These are phyloP conservation scores for Stomatorhinus ivindoensis DNA, from an alignment of 2,113 vertebrate genomes.

Conservation along the genomic window DNA sequence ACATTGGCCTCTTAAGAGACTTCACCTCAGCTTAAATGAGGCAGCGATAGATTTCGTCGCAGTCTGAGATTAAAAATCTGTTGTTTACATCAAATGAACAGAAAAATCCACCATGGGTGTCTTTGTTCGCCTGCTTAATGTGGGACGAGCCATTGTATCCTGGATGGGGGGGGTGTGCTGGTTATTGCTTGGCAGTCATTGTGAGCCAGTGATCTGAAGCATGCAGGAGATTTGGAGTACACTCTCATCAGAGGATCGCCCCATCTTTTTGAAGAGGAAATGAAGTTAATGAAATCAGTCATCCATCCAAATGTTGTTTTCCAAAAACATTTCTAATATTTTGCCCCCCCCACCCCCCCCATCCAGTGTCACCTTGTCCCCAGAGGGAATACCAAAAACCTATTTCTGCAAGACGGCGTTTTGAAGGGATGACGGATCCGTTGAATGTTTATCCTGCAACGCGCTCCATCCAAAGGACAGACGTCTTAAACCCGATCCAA, in stretches of 20 bases:
- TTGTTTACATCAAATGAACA: not conserved
- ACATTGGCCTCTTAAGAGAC: not conserved
- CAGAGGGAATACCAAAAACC: not conserved
- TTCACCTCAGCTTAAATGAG: not conserved
- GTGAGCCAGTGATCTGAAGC: not conserved
- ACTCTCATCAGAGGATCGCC: not conserved
- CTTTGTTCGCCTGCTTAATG: not conserved
- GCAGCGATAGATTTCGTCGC: not conserved
- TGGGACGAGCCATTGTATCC: not conserved
- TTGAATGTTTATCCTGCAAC: not conserved
- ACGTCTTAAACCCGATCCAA: not conserved
- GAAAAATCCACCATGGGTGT: not conserved
- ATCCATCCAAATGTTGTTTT: not conserved
- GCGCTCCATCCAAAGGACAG: not conserved
- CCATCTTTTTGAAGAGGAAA: not conserved
- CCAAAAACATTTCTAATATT: not conserved
- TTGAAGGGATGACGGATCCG: not conserved
- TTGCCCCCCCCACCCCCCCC: not conserved
- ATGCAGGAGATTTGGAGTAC: not conserved
- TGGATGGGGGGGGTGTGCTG: not conserved
- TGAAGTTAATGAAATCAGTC: conserved; percentile 6
- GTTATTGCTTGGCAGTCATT: not conserved
- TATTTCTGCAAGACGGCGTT: not conserved
- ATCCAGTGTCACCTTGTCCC: not conserved
- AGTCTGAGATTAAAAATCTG: not conserved